These are phyloP conservation scores for Sisyra terminalis DNA, from an alignment of 2,888 invertebrate genomes.

Conservation along the genomic window DNA sequence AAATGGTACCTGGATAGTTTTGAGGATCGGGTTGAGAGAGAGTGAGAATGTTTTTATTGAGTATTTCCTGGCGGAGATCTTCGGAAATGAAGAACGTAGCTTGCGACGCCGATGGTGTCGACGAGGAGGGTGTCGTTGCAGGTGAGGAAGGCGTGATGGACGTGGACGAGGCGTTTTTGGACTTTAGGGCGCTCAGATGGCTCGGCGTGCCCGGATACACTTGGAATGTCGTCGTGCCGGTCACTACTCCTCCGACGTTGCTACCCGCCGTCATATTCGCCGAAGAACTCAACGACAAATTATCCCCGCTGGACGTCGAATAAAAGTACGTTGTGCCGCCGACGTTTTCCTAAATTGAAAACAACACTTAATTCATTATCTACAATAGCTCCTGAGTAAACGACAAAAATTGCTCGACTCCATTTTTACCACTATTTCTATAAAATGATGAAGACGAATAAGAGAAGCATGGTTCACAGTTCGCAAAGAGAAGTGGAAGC, in stretches of 20 bases:
- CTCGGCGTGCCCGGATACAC: slow-evolving; percentile 48
- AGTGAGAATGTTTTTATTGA: slow-evolving; percentile 55
- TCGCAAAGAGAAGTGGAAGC: too few species aligned
- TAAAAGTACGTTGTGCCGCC: slow-evolving; percentile 94
- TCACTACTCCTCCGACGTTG: slow-evolving; percentile 12
- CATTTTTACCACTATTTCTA: too few species aligned
- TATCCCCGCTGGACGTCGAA: slow-evolving; percentile 35
- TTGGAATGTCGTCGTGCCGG: slow-evolving; percentile 33
- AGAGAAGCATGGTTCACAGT: too few species aligned
- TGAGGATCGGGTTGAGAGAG: slow-evolving; percentile 58
- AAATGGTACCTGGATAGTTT: slow-evolving; percentile 32
- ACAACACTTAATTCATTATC: too few species aligned
- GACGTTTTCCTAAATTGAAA: slow-evolving; percentile 58
- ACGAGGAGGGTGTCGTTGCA: slow-evolving; percentile 35
- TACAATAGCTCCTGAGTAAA: too few species aligned
- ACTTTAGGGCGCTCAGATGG: slow-evolving; percentile 34
- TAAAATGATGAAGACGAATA: too few species aligned
- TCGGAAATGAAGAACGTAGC: slow-evolving; percentile 73
- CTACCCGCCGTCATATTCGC: slow-evolving; percentile 11
- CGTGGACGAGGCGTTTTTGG: slow-evolving; percentile 31
- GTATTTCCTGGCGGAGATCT: slow-evolving; percentile 61
- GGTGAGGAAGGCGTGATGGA: slow-evolving; percentile 36
- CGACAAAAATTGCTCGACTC: too few species aligned
- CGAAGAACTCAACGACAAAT: slow-evolving; percentile 10
- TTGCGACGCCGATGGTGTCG: slow-evolving; percentile 29